A percentile compares a stretch with the other conserved stretches of the same genome.
phyloP scores from a whole-genome alignment of 2,113 vertebrate genomes.

The Ardeotis arabs region DNA sequence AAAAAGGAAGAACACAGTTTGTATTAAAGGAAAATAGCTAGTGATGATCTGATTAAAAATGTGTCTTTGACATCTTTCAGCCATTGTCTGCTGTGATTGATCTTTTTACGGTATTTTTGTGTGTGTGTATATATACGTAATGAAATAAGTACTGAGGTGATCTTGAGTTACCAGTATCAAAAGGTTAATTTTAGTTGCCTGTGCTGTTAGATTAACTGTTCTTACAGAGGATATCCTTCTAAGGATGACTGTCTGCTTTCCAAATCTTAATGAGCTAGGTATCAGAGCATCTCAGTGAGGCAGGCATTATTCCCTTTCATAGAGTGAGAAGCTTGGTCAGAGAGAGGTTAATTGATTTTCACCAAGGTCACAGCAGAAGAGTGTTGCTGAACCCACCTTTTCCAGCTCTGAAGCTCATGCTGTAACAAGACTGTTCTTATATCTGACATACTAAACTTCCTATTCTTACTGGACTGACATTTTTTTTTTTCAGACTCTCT shows the following conservation, averaged over 20 bases:
- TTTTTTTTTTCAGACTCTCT: background rate
- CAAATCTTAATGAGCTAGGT: slow-evolving; percentile 27
- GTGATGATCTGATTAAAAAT: background rate
- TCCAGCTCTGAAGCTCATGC: background rate
- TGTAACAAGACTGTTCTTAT: background rate
- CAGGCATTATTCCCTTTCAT: slow-evolving; percentile 14
- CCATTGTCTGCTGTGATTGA: background rate
- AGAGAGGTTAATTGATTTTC: slow-evolving; percentile 63
- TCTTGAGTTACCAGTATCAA: background rate
- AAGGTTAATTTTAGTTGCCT: slow-evolving; percentile 16
- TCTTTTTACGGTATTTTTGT: background rate
- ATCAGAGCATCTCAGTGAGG: background rate
- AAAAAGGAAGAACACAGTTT: background rate
- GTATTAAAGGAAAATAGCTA: background rate
- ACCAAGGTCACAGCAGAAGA: slow-evolving; percentile 42
- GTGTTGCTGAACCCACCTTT: slow-evolving; percentile 30
- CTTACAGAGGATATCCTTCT: background rate
- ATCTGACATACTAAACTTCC: background rate
- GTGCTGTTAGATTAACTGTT: background rate
- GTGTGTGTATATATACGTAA: background rate
- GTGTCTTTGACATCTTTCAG: background rate
- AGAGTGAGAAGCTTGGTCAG: slow-evolving; percentile 14
- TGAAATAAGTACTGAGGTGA: background rate
- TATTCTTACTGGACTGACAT: background rate
- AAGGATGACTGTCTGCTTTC: slow-evolving; percentile 15